These are phyloP conservation scores for Arctopsyche grandis DNA, from an alignment of 1,140 invertebrate genomes.

Conservation along the genomic window DNA sequence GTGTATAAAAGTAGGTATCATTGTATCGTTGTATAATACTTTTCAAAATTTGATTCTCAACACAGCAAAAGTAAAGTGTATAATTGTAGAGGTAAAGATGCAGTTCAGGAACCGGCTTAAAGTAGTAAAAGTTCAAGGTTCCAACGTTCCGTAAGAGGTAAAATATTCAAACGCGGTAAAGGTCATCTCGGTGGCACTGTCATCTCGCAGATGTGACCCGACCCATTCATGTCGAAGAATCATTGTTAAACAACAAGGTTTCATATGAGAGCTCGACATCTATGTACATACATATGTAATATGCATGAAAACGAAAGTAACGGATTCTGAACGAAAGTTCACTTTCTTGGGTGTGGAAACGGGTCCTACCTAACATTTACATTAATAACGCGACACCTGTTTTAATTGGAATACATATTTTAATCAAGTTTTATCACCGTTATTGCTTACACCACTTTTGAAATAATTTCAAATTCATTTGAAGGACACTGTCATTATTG, in stretches of 20 bases:
- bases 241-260: neutral
- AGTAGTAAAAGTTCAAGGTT: conserved; percentile 15
- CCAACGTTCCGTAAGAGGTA: conserved; percentile 11
- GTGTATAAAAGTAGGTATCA: no score
- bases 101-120: neutral
- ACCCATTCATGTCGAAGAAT: neutral
- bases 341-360: conserved; percentile 7
- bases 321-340: conserved; percentile 10
- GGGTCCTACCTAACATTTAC: neutral
- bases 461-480: neutral
- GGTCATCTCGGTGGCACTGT: neutral
- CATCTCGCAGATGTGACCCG: no score
- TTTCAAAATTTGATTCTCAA: no score
- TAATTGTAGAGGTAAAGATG: no score
- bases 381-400: neutral
- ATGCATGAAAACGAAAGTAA: conserved; percentile 3
- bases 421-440: no score
- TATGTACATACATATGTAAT: neutral
- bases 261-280: neutral
- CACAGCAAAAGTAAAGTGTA: no score
- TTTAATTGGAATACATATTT: conserved; percentile 7
- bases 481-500: neutral
- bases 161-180: neutral
- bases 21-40: no score
- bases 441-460: no score